Conservation (phyloP, 1,140 invertebrate genomes). For the Drosophila kanapiae region DNA sequence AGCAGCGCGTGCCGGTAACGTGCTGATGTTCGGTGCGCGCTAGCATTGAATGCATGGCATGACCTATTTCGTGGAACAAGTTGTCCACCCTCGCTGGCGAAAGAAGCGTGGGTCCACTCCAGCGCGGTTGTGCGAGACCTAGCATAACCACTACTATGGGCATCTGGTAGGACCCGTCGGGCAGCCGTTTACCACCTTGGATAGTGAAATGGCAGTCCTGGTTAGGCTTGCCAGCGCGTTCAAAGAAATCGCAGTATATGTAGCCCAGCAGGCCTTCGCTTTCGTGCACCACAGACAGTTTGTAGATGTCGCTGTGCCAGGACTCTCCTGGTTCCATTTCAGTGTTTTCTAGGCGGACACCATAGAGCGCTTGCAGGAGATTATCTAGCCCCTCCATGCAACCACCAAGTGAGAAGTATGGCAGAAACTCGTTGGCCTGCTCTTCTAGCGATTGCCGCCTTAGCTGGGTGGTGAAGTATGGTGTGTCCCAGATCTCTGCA, state of each 20-base stretch:
- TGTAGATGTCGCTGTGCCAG: constrained; percentile 95
- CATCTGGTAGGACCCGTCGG: constrained; percentile 94
- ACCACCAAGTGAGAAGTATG: constrained; percentile 96
- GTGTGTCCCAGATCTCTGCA: constrained; percentile 93
- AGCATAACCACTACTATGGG: constrained; percentile 98
- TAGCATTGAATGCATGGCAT: constrained; percentile 99
- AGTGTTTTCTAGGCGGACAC: constrained; percentile 90
- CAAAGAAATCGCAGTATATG: constrained; percentile 99
- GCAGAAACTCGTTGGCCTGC: constrained; percentile 89
- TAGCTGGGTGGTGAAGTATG: constrained; percentile 91
- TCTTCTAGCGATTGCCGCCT: constrained; percentile 90
- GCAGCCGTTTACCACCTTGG: constrained; percentile 93
- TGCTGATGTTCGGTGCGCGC: constrained; percentile 98
- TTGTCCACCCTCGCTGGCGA: constrained; percentile 96
- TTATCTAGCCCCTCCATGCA: constrained; percentile 98
- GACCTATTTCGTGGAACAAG: constrained; percentile 99
- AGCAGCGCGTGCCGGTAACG: constrained; percentile 98
- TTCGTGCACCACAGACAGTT: constrained; percentile 93
- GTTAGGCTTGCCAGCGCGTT: constrained; percentile 94
- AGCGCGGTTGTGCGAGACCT: constrained; percentile 91
- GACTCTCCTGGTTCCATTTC: constrained; percentile 91
- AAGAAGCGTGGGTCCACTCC: constrained; percentile 92
- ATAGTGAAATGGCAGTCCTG: constrained; percentile 99
- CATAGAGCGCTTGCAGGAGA: constrained; percentile 92
- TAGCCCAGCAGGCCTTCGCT: constrained; percentile 93